These are phyloP conservation scores for Cephus runcator DNA, from an alignment of 2,888 invertebrate species.

Conservation along the genomic window DNA sequence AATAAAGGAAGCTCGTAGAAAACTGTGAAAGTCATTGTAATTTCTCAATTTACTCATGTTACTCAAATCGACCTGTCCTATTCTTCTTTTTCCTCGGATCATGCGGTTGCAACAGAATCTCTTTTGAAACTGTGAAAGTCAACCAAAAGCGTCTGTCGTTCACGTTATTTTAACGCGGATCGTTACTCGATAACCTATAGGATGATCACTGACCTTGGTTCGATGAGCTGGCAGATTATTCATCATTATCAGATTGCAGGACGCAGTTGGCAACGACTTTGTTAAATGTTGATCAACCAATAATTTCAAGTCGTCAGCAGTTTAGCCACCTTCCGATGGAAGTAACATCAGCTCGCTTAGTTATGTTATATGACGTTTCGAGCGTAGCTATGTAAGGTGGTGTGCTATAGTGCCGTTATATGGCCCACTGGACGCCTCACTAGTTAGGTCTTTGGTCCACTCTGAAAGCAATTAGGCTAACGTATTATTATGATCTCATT, in stretches of 20 bases:
- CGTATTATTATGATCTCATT: not conserved
- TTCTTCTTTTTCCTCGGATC: not conserved
- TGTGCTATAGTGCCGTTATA: not conserved
- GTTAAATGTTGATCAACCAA: not conserved
- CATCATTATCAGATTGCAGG: not conserved
- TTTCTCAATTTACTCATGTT: not conserved
- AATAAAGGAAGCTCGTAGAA: not conserved
- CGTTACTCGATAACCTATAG: not conserved
- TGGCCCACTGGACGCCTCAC: not conserved
- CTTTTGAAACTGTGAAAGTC: not conserved
- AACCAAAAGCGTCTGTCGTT: not conserved
- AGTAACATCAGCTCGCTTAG: not conserved
- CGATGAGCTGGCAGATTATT: not conserved
- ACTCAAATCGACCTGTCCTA: not conserved
- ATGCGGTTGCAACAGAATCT: not conserved
- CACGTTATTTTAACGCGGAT: not conserved
- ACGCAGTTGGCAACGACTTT: not conserved
- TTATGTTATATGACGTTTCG: not conserved
- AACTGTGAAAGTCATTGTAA: not conserved
- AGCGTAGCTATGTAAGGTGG: not conserved
- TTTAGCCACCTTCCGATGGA: not conserved
- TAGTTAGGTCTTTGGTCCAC: not conserved
- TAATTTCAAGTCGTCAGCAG: not conserved
- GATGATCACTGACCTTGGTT: not conserved
- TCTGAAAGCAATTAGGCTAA: slow-evolving; percentile 1